Conservation (phyloP, 2,888 invertebrate genomes). For the Hypercompe scribonia region DNA sequence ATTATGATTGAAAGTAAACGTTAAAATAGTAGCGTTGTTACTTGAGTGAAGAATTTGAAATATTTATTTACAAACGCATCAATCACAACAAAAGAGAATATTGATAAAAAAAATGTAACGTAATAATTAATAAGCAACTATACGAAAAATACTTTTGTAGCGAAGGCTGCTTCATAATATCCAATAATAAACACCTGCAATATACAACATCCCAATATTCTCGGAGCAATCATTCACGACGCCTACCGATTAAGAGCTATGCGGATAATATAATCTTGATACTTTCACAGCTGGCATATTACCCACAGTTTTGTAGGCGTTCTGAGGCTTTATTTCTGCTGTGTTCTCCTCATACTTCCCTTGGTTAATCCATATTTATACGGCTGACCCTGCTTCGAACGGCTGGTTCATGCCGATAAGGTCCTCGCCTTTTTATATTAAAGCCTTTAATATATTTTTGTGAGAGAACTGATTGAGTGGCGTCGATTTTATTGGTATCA, state of each 20-base stretch:
- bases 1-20: too few species aligned
- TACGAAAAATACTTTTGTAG: background rate
- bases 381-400: constrained; percentile 70
- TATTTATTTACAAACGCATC: too few species aligned
- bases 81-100: background rate
- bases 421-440: constrained; percentile 51
- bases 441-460: constrained; percentile 49
- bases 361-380: constrained; percentile 82
- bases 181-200: constrained; percentile 1
- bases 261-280: constrained; percentile 19
- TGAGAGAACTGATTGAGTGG: constrained; percentile 43
- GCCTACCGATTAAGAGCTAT: constrained; percentile 16
- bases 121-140: background rate
- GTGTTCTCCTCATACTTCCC: constrained; percentile 73
- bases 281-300: constrained; percentile 18
- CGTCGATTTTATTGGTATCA: constrained; percentile 40
- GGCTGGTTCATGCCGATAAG: constrained; percentile 55
- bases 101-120: background rate
- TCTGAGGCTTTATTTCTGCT: constrained; percentile 65
- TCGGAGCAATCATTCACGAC: constrained; percentile 14
- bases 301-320: constrained; percentile 48
- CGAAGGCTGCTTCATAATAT: background rate
- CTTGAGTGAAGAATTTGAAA: too few species aligned
- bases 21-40: too few species aligned
- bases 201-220: constrained; percentile 2